Percentiles rank a stretch among this genome's conserved stretches.
Evolutionary conservation across 1,140 invertebrate genomes (phyloP).

Genomic region (Pentalonia nigronervosa): DNA sequence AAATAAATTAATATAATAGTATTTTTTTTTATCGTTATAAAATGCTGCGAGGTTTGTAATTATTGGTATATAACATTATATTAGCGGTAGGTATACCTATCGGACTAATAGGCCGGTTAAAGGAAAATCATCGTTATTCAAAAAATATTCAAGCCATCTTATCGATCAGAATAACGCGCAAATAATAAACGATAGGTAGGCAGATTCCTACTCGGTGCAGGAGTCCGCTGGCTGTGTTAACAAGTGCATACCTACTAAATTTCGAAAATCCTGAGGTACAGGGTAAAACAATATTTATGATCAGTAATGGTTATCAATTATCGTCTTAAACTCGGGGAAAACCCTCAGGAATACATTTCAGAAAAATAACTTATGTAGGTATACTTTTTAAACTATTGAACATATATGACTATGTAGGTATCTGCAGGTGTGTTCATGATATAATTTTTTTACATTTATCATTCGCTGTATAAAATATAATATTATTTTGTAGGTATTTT

Average conservation of each 20-base stretch:
- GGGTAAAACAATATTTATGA: neutral
- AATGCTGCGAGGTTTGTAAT: too few relatives aligned
- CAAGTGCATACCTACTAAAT: neutral
- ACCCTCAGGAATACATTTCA: neutral
- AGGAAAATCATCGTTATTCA: neutral
- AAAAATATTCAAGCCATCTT: neutral
- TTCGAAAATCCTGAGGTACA: neutral
- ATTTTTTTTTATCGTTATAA: too few relatives aligned
- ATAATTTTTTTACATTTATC: neutral
- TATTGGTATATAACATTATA: too few relatives aligned
- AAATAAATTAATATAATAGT: too few relatives aligned
- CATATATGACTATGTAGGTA: neutral
- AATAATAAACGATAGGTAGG: neutral
- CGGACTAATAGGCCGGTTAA: neutral
- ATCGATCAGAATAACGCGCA: neutral
- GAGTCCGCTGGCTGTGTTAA: too few relatives aligned
- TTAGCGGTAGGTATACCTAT: too few relatives aligned
- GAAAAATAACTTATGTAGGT: neutral
- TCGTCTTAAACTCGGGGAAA: neutral
- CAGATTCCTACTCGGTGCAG: too few relatives aligned
- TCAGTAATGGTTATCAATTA: neutral
- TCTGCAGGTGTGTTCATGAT: neutral
- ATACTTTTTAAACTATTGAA: neutral
- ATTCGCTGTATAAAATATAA: neutral
- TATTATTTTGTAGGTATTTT: neutral